Evolutionary conservation across 2,888 invertebrate species (phyloP).

Genomic region (Eledona agricola): DNA sequence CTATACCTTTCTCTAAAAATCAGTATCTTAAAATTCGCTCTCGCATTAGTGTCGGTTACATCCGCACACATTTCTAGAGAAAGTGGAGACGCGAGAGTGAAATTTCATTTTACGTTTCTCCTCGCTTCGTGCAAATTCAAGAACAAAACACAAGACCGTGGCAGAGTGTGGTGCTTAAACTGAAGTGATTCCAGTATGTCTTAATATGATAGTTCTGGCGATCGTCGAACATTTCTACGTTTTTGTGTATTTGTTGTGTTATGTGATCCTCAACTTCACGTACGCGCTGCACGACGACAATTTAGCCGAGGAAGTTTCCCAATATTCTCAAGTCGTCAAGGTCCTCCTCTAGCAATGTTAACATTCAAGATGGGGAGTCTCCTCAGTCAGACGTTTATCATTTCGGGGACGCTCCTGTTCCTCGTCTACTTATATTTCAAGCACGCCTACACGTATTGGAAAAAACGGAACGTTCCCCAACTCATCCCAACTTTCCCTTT

Average conservation of each 20-base stretch:
- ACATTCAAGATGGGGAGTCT: constrained; percentile 25
- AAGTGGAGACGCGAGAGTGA: no score
- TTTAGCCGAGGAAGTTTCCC: constrained; percentile 11
- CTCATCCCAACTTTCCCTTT: constrained; percentile 70
- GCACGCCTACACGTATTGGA: constrained; percentile 69
- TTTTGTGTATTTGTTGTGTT: constrained; percentile 21
- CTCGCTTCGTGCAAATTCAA: no score
- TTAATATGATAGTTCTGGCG: constrained; percentile 19
- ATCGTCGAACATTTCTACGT: constrained; percentile 24
- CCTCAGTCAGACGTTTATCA: background rate
- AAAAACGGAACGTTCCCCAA: constrained; percentile 66
- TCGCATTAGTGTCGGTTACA: no score
- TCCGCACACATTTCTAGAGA: no score
- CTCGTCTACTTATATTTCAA: constrained; percentile 56
- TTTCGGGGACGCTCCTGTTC: constrained; percentile 9
- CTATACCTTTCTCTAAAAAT: no score
- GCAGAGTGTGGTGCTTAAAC: constrained; percentile 8
- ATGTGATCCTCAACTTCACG: constrained; percentile 21
- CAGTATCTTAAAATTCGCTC: no score
- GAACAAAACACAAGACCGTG: background rate
- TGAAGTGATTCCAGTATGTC: constrained; percentile 6
- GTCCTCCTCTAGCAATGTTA: constrained; percentile 20
- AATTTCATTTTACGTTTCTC: no score
- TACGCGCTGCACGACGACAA: constrained; percentile 16
- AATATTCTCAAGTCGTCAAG: constrained; percentile 15